Evolutionary conservation across 2,113 vertebrate genomes (phyloP).

Genomic region (Oncorhynchus clarkii): DNA sequence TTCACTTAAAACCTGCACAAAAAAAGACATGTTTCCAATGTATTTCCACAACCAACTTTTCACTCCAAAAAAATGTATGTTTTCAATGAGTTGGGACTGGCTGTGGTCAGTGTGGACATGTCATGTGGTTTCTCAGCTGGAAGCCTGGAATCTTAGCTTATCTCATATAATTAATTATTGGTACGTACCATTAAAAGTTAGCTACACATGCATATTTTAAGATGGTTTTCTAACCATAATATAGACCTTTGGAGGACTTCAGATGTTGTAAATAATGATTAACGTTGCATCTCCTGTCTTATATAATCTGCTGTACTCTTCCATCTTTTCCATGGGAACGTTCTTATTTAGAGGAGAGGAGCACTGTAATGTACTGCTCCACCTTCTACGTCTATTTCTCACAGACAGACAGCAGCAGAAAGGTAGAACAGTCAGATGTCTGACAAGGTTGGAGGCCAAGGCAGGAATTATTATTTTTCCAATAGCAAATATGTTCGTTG

Average conservation of each 20-base stretch:
- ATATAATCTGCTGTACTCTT: constrained; percentile 41
- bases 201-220: constrained; percentile 35
- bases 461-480: background rate
- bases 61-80: constrained; percentile 19
- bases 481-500: constrained; percentile 33
- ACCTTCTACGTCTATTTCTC: constrained; percentile 33
- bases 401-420: constrained; percentile 22
- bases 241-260: constrained; percentile 38
- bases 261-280: constrained; percentile 38
- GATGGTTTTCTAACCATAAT: constrained; percentile 36
- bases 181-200: constrained; percentile 40
- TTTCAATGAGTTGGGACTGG: constrained; percentile 33
- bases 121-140: constrained; percentile 31
- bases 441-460: constrained; percentile 17
- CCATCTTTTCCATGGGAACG: constrained; percentile 29
- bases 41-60: constrained; percentile 34
- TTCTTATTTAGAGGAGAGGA: constrained; percentile 13
- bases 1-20: constrained; percentile 18
- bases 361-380: constrained; percentile 11
- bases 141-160: constrained; percentile 15
- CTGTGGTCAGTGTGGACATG: constrained; percentile 22
- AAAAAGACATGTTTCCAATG: constrained; percentile 31
- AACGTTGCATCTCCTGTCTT: constrained; percentile 43
- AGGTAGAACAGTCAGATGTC: constrained; percentile 53
- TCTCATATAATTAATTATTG: constrained; percentile 45